Evolutionary conservation across 2,888 invertebrate species (phyloP).

Genomic region (Thalpophila matura): DNA sequence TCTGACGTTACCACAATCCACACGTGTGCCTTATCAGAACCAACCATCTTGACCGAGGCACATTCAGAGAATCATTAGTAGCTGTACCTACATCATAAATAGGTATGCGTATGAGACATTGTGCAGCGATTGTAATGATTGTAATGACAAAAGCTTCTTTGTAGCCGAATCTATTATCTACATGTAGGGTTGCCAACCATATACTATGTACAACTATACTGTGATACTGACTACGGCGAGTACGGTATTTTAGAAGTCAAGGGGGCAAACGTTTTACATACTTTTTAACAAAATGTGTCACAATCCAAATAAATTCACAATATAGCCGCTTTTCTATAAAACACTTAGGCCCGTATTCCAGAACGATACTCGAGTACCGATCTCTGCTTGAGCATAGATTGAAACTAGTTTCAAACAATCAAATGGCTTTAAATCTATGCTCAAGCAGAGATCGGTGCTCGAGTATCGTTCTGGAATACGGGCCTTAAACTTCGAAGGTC

Average conservation of each 20-base stretch:
- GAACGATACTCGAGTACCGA: too few relatives aligned
- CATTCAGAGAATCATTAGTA: constrained; percentile 42
- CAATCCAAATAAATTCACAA: not conserved
- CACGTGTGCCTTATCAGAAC: constrained; percentile 23
- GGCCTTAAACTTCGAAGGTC: constrained; percentile 28
- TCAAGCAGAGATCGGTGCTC: too few relatives aligned
- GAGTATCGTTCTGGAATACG: too few relatives aligned
- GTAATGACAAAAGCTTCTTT: constrained; percentile 41
- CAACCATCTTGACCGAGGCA: constrained; percentile 22
- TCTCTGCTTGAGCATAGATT: too few relatives aligned
- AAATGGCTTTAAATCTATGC: too few relatives aligned
- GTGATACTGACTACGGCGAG: too few relatives aligned
- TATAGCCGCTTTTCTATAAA: not conserved
- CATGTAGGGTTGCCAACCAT: too few relatives aligned
- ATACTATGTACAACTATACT: too few relatives aligned
- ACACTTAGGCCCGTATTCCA: too few relatives aligned
- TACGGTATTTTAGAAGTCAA: not conserved
- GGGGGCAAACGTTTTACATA: not conserved
- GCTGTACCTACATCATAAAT: constrained; percentile 19
- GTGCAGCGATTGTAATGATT: constrained; percentile 28
- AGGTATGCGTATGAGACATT: constrained; percentile 38
- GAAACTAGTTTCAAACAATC: too few relatives aligned
- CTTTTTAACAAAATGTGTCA: not conserved
- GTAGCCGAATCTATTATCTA: constrained; percentile 28
- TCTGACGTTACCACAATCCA: too few relatives aligned